phyloP scores from a whole-genome alignment of 2,888 invertebrate species.

The Tetheella fluctuosa region DNA sequence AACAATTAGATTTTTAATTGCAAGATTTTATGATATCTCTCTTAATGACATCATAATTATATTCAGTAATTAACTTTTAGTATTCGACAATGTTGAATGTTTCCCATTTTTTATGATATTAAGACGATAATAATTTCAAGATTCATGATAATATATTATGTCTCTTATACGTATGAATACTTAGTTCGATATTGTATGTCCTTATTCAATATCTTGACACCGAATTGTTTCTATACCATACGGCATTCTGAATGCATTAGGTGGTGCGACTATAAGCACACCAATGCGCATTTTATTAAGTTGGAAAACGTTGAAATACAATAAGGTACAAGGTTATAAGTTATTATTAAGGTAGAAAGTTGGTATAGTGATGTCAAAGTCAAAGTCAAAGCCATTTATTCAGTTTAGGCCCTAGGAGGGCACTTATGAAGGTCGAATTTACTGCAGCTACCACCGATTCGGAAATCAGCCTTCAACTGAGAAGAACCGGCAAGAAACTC shows the following conservation, averaged over 20 bases:
- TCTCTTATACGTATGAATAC: too few species aligned
- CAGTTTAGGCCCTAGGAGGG: too few species aligned
- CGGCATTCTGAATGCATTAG: not conserved
- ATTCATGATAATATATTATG: too few species aligned
- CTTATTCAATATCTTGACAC: not conserved
- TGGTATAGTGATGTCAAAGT: too few species aligned
- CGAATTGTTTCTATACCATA: not conserved
- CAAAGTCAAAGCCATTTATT: too few species aligned
- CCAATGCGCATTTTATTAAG: not conserved
- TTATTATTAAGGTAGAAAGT: too few species aligned
- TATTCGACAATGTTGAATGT: not conserved
- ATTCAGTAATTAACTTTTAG: slow-evolving; percentile 3
- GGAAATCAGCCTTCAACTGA: too few species aligned
- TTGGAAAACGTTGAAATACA: not conserved
- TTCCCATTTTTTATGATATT: not conserved
- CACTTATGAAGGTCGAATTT: too few species aligned
- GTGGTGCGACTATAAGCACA: not conserved
- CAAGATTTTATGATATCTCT: slow-evolving; percentile 2
- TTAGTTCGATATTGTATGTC: not conserved
- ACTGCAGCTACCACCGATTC: too few species aligned
- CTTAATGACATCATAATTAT: slow-evolving; percentile 5
- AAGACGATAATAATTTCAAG: not conserved
- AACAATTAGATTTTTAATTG: slow-evolving; percentile 1
- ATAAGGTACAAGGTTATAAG: too few species aligned
- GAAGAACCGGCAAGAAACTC: too few species aligned